Evolutionary conservation across 2,797 vertebrate genomes (phyloP).

Genomic region (Taeniopygia guttata): DNA sequence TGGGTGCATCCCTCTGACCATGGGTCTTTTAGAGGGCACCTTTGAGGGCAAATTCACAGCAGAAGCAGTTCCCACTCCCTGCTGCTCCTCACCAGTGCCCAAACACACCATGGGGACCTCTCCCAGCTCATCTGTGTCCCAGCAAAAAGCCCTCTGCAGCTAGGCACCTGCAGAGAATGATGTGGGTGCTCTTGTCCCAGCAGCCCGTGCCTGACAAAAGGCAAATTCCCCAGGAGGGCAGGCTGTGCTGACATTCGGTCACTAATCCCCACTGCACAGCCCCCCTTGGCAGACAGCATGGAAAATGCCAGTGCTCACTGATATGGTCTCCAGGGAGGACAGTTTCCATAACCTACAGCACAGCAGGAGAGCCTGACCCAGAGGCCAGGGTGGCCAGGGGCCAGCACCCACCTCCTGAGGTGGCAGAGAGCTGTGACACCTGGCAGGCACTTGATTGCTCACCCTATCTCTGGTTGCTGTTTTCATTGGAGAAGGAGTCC

Average conservation of each 20-base stretch:
- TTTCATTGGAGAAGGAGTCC: neutral
- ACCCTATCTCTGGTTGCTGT: neutral
- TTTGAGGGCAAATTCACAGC: neutral
- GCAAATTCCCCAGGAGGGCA: neutral
- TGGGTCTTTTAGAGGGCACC: neutral
- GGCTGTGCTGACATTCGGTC: neutral
- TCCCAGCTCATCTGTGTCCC: neutral
- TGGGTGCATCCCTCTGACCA: accelerated
- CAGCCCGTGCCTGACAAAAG: accelerated
- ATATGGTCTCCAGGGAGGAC: conserved; percentile 48
- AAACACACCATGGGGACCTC: accelerated
- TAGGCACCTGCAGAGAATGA: neutral
- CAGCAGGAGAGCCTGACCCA: conserved; percentile 3
- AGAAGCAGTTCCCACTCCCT: neutral
- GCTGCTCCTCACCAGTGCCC: neutral
- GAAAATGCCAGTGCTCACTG: conserved; percentile 46
- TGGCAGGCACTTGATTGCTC: neutral
- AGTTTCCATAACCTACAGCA: conserved; percentile 40
- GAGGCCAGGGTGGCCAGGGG: neutral
- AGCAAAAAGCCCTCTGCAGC: neutral
- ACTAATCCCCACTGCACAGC: neutral
- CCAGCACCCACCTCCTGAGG: neutral
- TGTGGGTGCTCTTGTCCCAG: neutral
- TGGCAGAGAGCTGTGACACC: neutral
- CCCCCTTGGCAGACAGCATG: conserved; percentile 25